These are phyloP conservation scores for Cichlasoma orientale DNA, from an alignment of 2,797 vertebrate species.

Conservation along the genomic window DNA sequence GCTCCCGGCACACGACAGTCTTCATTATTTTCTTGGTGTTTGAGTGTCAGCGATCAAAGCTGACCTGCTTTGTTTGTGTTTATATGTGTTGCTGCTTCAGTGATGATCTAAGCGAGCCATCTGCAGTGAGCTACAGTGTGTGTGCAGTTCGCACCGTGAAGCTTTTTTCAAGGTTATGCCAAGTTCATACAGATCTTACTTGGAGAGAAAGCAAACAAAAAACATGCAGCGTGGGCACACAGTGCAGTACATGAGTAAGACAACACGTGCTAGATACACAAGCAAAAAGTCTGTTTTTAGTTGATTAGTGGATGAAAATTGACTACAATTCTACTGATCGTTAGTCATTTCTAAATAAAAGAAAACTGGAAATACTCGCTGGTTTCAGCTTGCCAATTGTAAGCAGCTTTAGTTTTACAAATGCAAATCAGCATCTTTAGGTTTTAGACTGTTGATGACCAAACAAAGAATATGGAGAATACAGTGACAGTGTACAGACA, in stretches of 20 bases:
- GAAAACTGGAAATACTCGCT: accelerated
- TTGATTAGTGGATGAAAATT: not conserved
- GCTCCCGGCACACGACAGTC: slow-evolving; percentile 27
- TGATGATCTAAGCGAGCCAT: slow-evolving; percentile 32
- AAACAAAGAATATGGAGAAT: not conserved
- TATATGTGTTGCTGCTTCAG: slow-evolving; percentile 19
- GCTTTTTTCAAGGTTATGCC: slow-evolving; percentile 18
- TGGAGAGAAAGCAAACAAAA: not conserved
- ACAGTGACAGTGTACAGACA: not conserved
- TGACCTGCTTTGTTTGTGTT: slow-evolving; percentile 43
- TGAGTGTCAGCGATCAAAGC: slow-evolving; percentile 45
- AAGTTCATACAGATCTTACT: not conserved
- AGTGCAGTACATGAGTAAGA: not conserved
- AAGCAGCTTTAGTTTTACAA: not conserved
- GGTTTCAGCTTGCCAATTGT: not conserved
- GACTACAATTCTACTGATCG: not conserved
- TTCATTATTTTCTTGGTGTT: slow-evolving; percentile 3
- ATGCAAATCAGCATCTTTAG: not conserved
- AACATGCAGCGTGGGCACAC: not conserved
- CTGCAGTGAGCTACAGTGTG: slow-evolving; percentile 1
- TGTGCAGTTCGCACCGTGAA: not conserved
- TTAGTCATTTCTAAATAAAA: not conserved
- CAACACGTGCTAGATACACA: not conserved
- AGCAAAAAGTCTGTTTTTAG: not conserved
- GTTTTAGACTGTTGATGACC: not conserved